Percentiles rank a stretch among this genome's conserved stretches.
These are phyloP conservation scores for Microtus pennsylvanicus DNA, from an alignment of 2,113 vertebrate species.

Conservation along the genomic window DNA sequence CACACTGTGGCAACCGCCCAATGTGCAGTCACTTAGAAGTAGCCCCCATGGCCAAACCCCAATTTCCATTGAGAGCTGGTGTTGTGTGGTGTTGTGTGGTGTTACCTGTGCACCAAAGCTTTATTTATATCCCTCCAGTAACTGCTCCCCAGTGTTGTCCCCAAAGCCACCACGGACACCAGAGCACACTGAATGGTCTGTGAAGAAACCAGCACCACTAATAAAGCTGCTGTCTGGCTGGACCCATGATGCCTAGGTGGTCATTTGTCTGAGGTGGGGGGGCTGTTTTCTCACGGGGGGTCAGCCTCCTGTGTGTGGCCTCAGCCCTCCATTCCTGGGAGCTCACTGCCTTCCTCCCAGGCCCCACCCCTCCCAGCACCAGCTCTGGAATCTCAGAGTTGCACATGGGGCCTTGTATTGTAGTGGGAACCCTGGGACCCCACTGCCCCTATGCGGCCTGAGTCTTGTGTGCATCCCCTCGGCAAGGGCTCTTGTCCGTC, in stretches of 20 bases:
- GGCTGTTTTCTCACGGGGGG: neutral
- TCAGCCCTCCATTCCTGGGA: neutral
- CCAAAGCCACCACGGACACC: constrained; percentile 8
- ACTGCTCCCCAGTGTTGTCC: neutral
- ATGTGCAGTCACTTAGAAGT: neutral
- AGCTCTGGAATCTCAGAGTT: neutral
- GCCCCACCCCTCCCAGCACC: neutral
- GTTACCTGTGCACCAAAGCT: constrained; percentile 84
- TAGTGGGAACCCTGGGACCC: no score
- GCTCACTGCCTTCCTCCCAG: no score
- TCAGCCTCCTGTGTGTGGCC: neutral
- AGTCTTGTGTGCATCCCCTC: no score
- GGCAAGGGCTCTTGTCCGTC: neutral
- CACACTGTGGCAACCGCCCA: neutral
- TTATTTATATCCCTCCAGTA: neutral
- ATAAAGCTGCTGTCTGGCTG: constrained; percentile 85
- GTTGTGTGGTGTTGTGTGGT: constrained; percentile 77
- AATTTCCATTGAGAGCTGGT: constrained; percentile 62
- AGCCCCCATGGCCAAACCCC: constrained; percentile 50
- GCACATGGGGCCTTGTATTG: neutral
- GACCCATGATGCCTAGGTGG: neutral
- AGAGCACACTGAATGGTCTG: constrained; percentile 72
- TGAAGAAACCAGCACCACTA: constrained; percentile 76
- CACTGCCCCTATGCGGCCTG: neutral
- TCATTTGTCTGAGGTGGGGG: neutral